Base-by-base conservation (phyloP, 2,888 invertebrate species). In the Drosophila phalerata region DNA sequence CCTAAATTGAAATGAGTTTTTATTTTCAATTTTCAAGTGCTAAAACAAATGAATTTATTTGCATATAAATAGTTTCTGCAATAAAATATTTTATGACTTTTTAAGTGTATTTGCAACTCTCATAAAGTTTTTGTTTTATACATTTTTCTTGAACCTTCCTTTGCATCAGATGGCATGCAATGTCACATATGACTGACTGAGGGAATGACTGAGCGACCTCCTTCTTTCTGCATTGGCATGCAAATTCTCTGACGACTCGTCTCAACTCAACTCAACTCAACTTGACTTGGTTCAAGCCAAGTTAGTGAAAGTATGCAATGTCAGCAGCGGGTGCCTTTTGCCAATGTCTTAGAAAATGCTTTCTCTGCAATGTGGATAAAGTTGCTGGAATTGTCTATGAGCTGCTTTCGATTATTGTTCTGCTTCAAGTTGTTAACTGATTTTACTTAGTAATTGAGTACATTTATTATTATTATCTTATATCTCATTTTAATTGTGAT, bases 21-120 rank as follows among this genome's bases (percentile, higher is more conserved):
- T 30, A 17, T 2, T 25, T 72, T 57, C 45, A 65, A 49, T 52
- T 43, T 42, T 17, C 25, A 70, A 57, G 40, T 17, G 37, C 43
- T 49, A 22, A 22, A 51, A 53, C 3, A 56, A 11, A 47, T 28
- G 47, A 62, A 63, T 63, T 55, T 43, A 49, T 76, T 67, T 58
- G 38, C 45, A 58, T 52, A 63, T 49, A 51, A 17, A 32, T 55
- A 43, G 47, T 13, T 51, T 64, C 65, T 64, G 73, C 71, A 88
- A 88, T 88, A 88, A 85, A 85, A 87, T 85, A 81, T 82, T 85
- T 89, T 84, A 89, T 87, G 81, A 85, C 83, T 81, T 85, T 89
- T 87, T 89, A 87, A 85, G 85, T 88, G 85, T 77, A 81, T 87
- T 84, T 84, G 82, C 77, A 76, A 61, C 79, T 79, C 73, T 83